These are phyloP conservation scores for Chiloscyllium punctatum DNA, from an alignment of 2,797 vertebrate genomes.

Conservation along the genomic window DNA sequence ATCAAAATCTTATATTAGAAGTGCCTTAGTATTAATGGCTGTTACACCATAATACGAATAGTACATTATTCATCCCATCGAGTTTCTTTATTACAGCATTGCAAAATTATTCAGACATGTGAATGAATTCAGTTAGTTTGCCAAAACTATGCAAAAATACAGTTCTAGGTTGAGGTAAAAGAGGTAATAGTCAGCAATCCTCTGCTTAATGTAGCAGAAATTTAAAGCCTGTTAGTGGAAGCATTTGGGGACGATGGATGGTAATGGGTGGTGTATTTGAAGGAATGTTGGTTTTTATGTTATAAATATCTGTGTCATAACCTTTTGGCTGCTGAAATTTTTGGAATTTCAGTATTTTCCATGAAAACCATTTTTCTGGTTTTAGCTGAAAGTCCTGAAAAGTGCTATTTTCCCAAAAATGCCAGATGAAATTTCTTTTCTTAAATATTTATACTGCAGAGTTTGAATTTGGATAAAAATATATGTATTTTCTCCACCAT, in stretches of 20 bases:
- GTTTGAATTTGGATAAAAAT: neutral
- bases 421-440: neutral
- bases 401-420: neutral
- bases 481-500: neutral
- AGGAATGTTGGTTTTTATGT: constrained; percentile 11
- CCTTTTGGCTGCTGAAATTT: neutral
- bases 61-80: neutral
- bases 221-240: neutral
- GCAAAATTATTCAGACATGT: neutral
- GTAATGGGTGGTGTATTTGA: neutral
- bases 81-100: neutral
- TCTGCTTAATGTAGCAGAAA: neutral
- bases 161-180: neutral
- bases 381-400: neutral
- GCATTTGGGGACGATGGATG: no score
- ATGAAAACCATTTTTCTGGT: neutral
- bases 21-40: neutral
- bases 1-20: neutral
- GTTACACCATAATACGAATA: neutral
- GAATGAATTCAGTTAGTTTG: neutral
- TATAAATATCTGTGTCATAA: neutral
- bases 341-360: constrained; percentile 15
- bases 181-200: neutral
- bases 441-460: neutral
- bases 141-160: neutral